A percentile compares a stretch with the other conserved stretches of the same genome.
phyloP scores from a whole-genome alignment of 2,888 invertebrate genomes.

The Andrena praecox region DNA sequence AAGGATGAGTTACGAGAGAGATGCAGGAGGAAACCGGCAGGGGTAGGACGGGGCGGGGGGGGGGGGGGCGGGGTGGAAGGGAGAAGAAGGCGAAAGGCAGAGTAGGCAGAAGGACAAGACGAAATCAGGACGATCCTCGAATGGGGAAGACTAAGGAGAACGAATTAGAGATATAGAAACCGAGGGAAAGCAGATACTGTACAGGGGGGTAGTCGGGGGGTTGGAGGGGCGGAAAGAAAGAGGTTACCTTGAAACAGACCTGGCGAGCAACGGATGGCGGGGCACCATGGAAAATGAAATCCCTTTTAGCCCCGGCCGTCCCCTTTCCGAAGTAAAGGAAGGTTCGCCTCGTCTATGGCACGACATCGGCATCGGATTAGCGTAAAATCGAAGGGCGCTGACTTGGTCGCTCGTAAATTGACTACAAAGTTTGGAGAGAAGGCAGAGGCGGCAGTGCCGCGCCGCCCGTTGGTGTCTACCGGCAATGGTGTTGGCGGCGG shows the following conservation, averaged over 20 bases:
- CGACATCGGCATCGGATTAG: conserved; percentile 80
- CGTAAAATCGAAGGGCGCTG: conserved; percentile 82
- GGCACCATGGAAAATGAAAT: conserved; percentile 71
- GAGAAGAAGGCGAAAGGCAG: conserved; percentile 10
- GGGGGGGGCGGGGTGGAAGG: background rate
- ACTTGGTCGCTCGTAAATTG: conserved; percentile 82
- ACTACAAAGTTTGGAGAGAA: conserved; percentile 79
- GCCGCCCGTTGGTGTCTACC: conserved; percentile 30
- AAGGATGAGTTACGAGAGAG: conserved; percentile 69
- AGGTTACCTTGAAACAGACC: conserved; percentile 66
- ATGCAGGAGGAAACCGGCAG: conserved; percentile 4
- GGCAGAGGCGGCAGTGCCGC: conserved; percentile 53
- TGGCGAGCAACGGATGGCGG: conserved; percentile 58
- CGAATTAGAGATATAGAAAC: conserved; percentile 23
- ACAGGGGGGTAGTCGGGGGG: background rate
- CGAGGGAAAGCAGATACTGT: conserved; percentile 15
- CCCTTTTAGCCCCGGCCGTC: conserved; percentile 61
- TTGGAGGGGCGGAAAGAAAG: conserved; percentile 36
- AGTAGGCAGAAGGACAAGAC: background rate
- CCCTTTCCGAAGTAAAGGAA: conserved; percentile 55
- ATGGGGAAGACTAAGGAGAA: conserved; percentile 25
- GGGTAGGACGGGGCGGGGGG: conserved; percentile 7
- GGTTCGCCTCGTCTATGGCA: conserved; percentile 70
- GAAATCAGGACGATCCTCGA: conserved; percentile 15
- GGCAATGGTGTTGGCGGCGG: conserved; percentile 31